These are phyloP conservation scores for Pterocles burchelli DNA, from an alignment of 2,113 vertebrate species.

Conservation along the genomic window DNA sequence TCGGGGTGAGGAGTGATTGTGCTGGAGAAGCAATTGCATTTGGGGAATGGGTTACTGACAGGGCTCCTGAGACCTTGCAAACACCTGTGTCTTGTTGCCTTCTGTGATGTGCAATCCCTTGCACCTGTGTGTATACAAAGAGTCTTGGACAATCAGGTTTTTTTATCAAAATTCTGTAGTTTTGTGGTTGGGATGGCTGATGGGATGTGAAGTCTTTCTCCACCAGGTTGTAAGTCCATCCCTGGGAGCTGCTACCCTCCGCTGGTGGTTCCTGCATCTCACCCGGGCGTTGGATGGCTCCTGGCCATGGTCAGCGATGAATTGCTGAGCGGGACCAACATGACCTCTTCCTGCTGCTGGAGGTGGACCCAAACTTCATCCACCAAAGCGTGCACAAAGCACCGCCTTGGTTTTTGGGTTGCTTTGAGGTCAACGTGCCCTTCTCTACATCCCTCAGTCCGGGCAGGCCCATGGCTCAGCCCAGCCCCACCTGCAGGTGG, in stretches of 20 bases:
- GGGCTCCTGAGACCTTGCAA: not conserved
- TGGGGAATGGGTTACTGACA: rapidly evolving
- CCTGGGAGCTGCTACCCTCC: not conserved
- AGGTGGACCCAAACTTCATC: not conserved
- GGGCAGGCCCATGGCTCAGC: not conserved
- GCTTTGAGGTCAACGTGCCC: not conserved
- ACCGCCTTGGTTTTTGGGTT: rapidly evolving
- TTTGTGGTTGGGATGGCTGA: not conserved
- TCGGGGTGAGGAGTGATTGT: rapidly evolving
- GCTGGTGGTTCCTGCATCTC: rapidly evolving
- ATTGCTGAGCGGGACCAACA: rapidly evolving
- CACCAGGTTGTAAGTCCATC: not conserved
- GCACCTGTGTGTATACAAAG: rapidly evolving
- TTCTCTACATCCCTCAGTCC: not conserved
- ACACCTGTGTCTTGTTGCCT: rapidly evolving
- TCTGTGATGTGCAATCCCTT: rapidly evolving
- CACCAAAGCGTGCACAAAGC: rapidly evolving
- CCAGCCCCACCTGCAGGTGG: not conserved
- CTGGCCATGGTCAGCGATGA: rapidly evolving
- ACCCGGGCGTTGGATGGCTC: not conserved
- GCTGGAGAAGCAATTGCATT: rapidly evolving
- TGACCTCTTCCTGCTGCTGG: not conserved
- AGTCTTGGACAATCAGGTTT: not conserved
- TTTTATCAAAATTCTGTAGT: rapidly evolving
- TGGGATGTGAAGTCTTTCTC: rapidly evolving